These are phyloP conservation scores for Pachymerium ferrugineum DNA, from an alignment of 2,888 invertebrate species.

Conservation along the genomic window DNA sequence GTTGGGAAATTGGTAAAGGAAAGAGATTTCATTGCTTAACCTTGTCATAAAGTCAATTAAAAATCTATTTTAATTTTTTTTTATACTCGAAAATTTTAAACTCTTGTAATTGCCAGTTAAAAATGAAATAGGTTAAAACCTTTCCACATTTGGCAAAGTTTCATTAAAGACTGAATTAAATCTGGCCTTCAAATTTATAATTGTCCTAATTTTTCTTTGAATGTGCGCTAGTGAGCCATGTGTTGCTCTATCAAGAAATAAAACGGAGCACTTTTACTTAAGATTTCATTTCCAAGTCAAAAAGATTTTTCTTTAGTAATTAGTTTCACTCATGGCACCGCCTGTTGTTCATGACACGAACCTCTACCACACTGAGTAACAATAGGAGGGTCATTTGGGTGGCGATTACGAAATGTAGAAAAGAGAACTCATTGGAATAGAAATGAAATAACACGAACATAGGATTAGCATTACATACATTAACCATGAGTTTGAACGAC, in stretches of 20 bases:
- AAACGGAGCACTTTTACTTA: neutral
- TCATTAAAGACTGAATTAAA: neutral
- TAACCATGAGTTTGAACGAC: neutral
- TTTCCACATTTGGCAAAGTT: no score
- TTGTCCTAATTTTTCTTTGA: neutral
- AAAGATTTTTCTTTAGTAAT: slow-evolving; percentile 8
- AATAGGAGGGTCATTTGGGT: slow-evolving; percentile 4
- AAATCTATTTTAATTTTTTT: neutral
- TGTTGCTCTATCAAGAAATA: neutral
- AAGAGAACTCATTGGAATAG: slow-evolving; percentile 8
- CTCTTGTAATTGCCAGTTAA: neutral
- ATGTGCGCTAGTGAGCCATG: neutral
- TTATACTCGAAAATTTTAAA: neutral
- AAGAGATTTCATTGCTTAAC: neutral
- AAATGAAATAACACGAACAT: slow-evolving; percentile 7
- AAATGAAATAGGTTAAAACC: no score
- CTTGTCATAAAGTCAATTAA: no score
- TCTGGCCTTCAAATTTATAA: neutral
- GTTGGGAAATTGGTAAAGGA: neutral
- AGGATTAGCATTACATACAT: slow-evolving; percentile 7
- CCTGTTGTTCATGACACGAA: slow-evolving; percentile 9
- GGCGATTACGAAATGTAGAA: slow-evolving; percentile 13
- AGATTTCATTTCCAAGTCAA: slow-evolving; percentile 5
- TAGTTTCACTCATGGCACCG: slow-evolving; percentile 8
- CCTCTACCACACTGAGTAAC: neutral